Base-by-base conservation (phyloP, 2,113 vertebrate species). In the Hippocampus barbouri region DNA sequence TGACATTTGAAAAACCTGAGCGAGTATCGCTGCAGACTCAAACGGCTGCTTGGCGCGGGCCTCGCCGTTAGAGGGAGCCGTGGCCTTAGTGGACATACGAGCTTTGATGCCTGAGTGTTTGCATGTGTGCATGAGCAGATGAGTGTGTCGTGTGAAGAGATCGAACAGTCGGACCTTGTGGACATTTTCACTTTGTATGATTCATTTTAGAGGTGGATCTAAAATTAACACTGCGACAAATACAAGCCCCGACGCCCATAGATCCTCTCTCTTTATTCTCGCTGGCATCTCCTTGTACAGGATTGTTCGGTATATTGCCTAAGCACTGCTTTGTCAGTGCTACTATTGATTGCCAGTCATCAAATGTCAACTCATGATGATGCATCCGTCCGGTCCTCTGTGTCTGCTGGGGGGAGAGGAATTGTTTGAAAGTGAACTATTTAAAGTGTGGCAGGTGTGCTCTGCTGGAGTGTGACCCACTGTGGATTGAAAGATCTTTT, bases 31-130 rank as follows among this genome's bases (percentile, higher is more conserved):
- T 20, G 60, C 60, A 62, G 47, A 68, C 40, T 49, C 20, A 11
- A 3, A 27, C 21, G 14, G 74, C 34, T 75, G 79, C 54, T 74
- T 43, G 1, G 83, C 59, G 43, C 8, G 34, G 4, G 25, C 63
- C 15, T 40, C 30, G 14, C 71, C 89, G 79, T 83, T 69, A 85
- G 86, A 73, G 80, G 89, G 89, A 80, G 86, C 81, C 38, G 38
- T 83, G 70, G 60, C 72, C 67, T 74, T 75, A 1, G 34, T 38
- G 34, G 70, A 77, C 70, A 71, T 54, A 66, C 14, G 43, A 38
- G 34, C 34, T 38, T 38, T 38, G 43, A 27, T 23, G 67, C 63
- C 4, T 51, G 4, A 64, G 5, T 75, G 4, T 68, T 23, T 56
- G 18, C 61, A 27, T 45, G 20, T 45, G 71, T 27, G 20, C 54